These are phyloP conservation scores for Cerastis leucographa DNA, from an alignment of 2,888 invertebrate species.

Conservation along the genomic window DNA sequence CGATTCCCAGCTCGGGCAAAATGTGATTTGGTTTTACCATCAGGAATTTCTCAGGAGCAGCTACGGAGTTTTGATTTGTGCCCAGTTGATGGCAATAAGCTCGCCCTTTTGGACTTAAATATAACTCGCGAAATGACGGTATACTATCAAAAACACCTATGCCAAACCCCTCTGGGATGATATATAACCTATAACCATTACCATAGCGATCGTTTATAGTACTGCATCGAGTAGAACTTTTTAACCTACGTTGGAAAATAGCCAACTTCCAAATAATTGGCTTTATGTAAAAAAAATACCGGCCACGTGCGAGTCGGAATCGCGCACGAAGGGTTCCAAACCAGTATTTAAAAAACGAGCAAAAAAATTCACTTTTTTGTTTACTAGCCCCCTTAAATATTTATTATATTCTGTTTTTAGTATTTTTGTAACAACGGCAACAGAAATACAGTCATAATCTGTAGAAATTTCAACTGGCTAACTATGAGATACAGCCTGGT, in stretches of 20 bases:
- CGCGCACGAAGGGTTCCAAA: no score
- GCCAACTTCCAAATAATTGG: conserved; percentile 2
- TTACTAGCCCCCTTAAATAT: no score
- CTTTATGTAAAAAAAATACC: neutral
- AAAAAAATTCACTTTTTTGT: no score
- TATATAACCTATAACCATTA: neutral
- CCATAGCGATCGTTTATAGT: neutral
- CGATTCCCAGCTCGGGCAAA: neutral
- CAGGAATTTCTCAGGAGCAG: neutral
- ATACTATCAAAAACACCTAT: neutral
- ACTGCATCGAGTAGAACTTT: neutral
- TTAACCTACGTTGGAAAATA: neutral
- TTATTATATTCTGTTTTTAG: no score
- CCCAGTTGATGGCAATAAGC: neutral
- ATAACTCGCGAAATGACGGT: neutral
- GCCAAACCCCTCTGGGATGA: neutral
- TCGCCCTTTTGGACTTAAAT: neutral
- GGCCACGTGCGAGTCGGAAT: no score
- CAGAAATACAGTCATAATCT: no score
- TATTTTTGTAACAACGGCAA: no score
- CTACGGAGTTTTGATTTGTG: neutral
- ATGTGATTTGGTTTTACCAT: neutral
- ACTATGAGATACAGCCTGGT: no score
- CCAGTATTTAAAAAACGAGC: no score
- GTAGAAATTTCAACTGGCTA: no score